phyloP scores from a whole-genome alignment of 1,140 invertebrate genomes.

The Cotesia typhae region DNA sequence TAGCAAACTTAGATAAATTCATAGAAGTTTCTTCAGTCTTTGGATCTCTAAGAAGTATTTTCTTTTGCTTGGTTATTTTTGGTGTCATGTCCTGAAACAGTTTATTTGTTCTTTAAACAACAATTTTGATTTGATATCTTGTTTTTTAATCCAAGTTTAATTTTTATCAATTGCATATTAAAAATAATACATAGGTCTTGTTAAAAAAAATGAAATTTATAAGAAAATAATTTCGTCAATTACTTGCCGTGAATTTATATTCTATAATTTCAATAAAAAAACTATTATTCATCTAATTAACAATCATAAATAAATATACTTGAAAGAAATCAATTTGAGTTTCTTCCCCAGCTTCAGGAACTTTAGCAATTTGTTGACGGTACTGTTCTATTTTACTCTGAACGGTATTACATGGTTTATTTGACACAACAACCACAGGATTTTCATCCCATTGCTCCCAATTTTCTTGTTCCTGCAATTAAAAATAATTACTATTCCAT shows the following conservation, averaged over 20 bases:
- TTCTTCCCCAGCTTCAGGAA: slow-evolving; percentile 49
- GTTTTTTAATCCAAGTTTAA: too few species aligned
- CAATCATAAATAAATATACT: slow-evolving; percentile 39
- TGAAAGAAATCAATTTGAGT: slow-evolving; percentile 64
- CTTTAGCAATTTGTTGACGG: slow-evolving; percentile 59
- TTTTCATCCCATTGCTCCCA: slow-evolving; percentile 65
- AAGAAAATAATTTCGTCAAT: too few species aligned
- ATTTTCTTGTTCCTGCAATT: slow-evolving; percentile 58
- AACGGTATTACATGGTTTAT: slow-evolving; percentile 61
- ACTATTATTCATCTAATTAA: too few species aligned
- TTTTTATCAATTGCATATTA: too few species aligned
- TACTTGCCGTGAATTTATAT: too few species aligned
- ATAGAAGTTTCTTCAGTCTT: slow-evolving; percentile 45
- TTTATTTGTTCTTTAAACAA: neutral
- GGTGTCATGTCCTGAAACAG: slow-evolving; percentile 65
- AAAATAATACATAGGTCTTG: too few species aligned
- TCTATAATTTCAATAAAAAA: too few species aligned
- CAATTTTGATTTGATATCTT: too few species aligned
- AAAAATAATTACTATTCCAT: slow-evolving; percentile 12
- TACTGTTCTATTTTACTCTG: slow-evolving; percentile 69
- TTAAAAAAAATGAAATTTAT: too few species aligned
- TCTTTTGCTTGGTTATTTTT: slow-evolving; percentile 65
- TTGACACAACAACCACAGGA: slow-evolving; percentile 54
- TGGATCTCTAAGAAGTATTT: slow-evolving; percentile 59
- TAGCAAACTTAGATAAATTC: slow-evolving; percentile 56